A percentile compares a stretch with the other conserved stretches of the same genome.
phyloP scores from a whole-genome alignment of 2,113 vertebrate genomes.

The Leptobrachium leishanense region DNA sequence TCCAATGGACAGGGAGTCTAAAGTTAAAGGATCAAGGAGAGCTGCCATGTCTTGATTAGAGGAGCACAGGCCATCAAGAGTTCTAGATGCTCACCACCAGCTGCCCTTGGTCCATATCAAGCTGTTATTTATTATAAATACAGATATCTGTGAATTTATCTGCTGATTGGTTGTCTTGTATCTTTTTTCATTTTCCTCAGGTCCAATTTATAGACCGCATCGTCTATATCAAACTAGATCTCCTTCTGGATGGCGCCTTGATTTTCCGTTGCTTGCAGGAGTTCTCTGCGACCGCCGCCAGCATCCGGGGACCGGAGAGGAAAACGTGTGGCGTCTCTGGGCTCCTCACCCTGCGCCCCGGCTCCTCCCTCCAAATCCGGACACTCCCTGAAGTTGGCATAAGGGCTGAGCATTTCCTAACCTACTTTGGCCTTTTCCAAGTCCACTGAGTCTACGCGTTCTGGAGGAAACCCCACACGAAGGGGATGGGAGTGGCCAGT shows the following conservation, averaged over 20 bases:
- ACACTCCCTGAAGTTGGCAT: constrained; percentile 77
- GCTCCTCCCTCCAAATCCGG: constrained; percentile 73
- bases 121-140: too few species aligned
- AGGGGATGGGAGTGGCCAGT: background rate
- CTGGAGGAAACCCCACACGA: background rate
- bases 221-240: constrained; percentile 85
- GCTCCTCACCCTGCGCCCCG: constrained; percentile 72
- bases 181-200: constrained; percentile 54
- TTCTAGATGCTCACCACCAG: too few species aligned
- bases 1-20: too few species aligned
- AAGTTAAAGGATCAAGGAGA: too few species aligned
- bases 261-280: constrained; percentile 83
- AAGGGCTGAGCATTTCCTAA: constrained; percentile 73
- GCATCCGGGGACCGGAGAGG: constrained; percentile 72
- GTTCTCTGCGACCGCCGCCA: constrained; percentile 77
- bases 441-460: constrained; percentile 71
- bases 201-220: constrained; percentile 84
- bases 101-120: too few species aligned
- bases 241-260: constrained; percentile 67
- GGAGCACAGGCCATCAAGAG: too few species aligned
- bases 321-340: constrained; percentile 86
- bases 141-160: too few species aligned
- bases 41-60: too few species aligned
- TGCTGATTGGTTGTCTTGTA: background rate
- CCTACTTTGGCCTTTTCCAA: constrained; percentile 88